Evolutionary conservation across 2,888 invertebrate species (phyloP).

Genomic region (Hyles lineata): DNA sequence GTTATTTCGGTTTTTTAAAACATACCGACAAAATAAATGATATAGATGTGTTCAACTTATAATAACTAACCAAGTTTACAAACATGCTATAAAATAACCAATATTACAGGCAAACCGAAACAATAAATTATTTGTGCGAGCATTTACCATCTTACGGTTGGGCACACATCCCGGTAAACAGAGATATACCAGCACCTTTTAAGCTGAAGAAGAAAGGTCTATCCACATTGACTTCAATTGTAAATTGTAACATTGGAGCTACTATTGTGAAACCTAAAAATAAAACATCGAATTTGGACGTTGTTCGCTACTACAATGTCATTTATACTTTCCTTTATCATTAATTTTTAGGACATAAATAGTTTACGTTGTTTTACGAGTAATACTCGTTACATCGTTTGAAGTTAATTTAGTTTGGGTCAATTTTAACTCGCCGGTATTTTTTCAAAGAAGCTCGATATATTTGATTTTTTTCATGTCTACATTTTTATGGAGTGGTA

Average conservation of each 20-base stretch:
- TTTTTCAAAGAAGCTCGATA: too few species aligned
- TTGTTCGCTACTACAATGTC: not conserved
- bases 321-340: not conserved
- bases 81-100: not conserved
- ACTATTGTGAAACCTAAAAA: not conserved
- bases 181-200: slow-evolving; percentile 37
- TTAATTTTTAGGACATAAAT: not conserved
- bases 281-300: not conserved
- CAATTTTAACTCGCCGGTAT: too few species aligned
- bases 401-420: not conserved
- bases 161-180: slow-evolving; percentile 50
- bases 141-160: slow-evolving; percentile 7
- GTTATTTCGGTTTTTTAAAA: too few species aligned
- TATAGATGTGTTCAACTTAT: too few species aligned
- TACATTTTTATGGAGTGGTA: too few species aligned
- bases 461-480: too few species aligned
- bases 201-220: slow-evolving; percentile 55
- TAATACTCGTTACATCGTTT: too few species aligned
- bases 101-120: not conserved
- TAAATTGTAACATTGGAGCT: not conserved
- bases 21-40: too few species aligned
- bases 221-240: slow-evolving; percentile 33
- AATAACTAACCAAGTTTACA: too few species aligned
- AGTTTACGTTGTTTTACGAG: too few species aligned
- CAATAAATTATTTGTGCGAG: not conserved